A percentile compares a stretch with the other conserved stretches of the same genome.
phyloP scores from a whole-genome alignment of 2,888 invertebrate species.

The Ditula angustiorana region DNA sequence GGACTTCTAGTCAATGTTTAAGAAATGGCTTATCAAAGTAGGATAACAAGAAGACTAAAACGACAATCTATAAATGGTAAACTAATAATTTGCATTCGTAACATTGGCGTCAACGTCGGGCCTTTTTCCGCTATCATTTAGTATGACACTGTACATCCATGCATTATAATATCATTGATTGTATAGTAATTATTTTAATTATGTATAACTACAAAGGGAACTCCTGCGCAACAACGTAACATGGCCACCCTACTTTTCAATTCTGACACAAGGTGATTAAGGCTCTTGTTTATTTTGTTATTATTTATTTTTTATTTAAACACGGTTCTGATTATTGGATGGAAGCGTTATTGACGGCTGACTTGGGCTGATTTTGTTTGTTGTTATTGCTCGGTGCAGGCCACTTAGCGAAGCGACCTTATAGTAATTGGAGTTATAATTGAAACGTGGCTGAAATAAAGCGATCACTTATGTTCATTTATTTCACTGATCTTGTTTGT shows the following conservation, averaged over 20 bases:
- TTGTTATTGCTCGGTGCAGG: constrained; percentile 28
- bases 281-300: constrained; percentile 80
- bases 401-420: constrained; percentile 18
- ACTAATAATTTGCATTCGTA: too few relatives aligned
- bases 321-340: constrained; percentile 81
- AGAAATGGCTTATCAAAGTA: too few relatives aligned
- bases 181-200: too few relatives aligned
- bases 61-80: too few relatives aligned
- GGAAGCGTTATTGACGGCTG: constrained; percentile 65
- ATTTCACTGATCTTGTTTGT: too few relatives aligned
- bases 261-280: constrained; percentile 79
- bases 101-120: too few relatives aligned
- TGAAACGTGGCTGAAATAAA: constrained; percentile 24
- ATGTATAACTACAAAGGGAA: neutral
- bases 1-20: too few relatives aligned
- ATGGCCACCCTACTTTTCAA: constrained; percentile 54
- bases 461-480: neutral
- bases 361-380: constrained; percentile 54
- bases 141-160: too few relatives aligned
- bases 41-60: too few relatives aligned
- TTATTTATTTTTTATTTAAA: constrained; percentile 80
- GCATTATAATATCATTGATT: neutral
- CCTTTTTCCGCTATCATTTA: too few relatives aligned
- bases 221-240: constrained; percentile 4
- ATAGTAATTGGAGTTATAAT: constrained; percentile 37